Conservation (phyloP, 2,888 invertebrate genomes). For the Bellardia bayeri region DNA sequence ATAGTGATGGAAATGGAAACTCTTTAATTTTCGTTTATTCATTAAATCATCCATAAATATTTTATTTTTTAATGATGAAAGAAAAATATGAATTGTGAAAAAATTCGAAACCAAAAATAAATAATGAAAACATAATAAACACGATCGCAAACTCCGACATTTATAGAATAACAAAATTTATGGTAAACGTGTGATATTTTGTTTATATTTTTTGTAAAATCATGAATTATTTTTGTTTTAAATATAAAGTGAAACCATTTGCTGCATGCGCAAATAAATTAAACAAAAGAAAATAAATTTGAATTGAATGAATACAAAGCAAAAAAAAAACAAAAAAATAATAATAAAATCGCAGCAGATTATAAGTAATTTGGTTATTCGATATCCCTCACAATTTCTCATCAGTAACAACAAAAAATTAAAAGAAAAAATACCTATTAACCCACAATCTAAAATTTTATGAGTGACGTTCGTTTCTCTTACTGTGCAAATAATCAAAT, state of each 20-base stretch:
- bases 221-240: conserved; percentile 7
- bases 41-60: not conserved
- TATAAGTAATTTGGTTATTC: conserved; percentile 31
- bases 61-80: conserved; percentile 5
- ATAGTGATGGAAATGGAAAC: not conserved
- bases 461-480: not conserved
- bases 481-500: not conserved
- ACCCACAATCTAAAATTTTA: not conserved
- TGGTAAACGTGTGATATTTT: conserved; percentile 21
- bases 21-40: not conserved
- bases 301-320: conserved; percentile 9
- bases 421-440: conserved; percentile 9
- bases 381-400: conserved; percentile 36
- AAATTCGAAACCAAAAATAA: not conserved
- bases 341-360: conserved; percentile 21
- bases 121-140: not conserved
- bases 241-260: conserved; percentile 29
- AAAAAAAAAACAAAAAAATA: not conserved
- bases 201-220: conserved; percentile 5
- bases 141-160: not conserved
- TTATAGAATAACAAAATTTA: not conserved
- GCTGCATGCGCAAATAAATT: conserved; percentile 20
- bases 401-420: not conserved
- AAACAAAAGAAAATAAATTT: conserved; percentile 37
- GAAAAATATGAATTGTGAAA: not conserved